Conservation (phyloP, 2,888 invertebrate genomes). For the Teleogryllus oceanicus region DNA sequence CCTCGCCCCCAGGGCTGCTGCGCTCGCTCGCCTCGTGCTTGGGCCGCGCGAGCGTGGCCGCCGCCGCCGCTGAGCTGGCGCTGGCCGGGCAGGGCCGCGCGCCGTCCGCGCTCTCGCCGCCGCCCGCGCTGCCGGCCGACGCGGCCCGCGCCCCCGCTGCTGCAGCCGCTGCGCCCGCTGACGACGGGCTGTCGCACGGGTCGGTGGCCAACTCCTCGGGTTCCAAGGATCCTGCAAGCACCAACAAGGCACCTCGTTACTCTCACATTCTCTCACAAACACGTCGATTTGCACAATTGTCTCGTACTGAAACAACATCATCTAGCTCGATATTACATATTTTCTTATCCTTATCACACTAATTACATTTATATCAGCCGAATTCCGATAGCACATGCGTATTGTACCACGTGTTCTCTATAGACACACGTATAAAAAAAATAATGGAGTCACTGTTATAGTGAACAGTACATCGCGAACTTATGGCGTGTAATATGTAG, state of each 20-base stretch:
- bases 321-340: too few relatives aligned
- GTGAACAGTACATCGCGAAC: too few relatives aligned
- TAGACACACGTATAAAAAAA: too few relatives aligned
- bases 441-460: too few relatives aligned
- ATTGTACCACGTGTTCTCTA: too few relatives aligned
- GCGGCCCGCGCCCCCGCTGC: constrained; percentile 24
- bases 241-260: not conserved
- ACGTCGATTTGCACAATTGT: too few relatives aligned
- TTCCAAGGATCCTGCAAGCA: constrained; percentile 67
- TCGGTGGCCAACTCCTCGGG: constrained; percentile 75
- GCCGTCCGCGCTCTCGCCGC: not conserved
- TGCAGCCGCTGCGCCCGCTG: constrained; percentile 24
- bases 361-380: too few relatives aligned
- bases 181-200: constrained; percentile 42
- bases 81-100: constrained; percentile 37
- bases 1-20: constrained; percentile 67
- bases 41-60: constrained; percentile 41
- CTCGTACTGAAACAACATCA: too few relatives aligned
- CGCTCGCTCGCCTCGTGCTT: constrained; percentile 57
- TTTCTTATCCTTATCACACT: too few relatives aligned
- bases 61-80: constrained; percentile 43
- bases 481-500: too few relatives aligned
- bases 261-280: not conserved
- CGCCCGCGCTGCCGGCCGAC: constrained; percentile 25
- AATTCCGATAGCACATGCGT: too few relatives aligned